Base-by-base conservation (phyloP, 1,140 invertebrate species). In the Nasonia giraulti region DNA sequence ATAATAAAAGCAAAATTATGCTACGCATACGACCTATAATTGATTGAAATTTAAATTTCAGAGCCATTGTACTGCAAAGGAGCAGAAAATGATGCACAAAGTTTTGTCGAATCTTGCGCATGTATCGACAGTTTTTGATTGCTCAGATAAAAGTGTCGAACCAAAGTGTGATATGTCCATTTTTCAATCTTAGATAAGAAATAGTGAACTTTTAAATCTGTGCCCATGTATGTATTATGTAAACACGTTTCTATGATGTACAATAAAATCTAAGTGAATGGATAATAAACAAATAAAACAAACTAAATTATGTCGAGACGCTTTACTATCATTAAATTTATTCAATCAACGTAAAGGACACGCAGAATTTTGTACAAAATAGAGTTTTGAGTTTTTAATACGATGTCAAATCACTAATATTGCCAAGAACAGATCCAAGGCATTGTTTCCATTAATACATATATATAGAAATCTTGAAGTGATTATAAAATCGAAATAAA, bases 91-190 rank as follows among this genome's bases (percentile, higher is more conserved):
- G 31, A 37, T 20, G 8, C 7, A 79, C 2, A 79, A 79, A 79
- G 47, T 79, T 12, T 37, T 79, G 31, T 79, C 77, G 2, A 31
- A 79, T 66, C 12, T 77, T 55, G 27, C n/a, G 12, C n/a, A 77
- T 27, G 10, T 55, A 23, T 55, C 40, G 7, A 50, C 17, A 23
- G n/a, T 11, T 11, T 77, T 77, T 27, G 0, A 55, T 23, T 77
- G 75, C 23, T 11, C 71, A 20, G 14, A 55, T 55, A 75, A 75
- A 27, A 10, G 73, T 44, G 40, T 44, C 40, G 78, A 71, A 17
- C 68, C 3, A 71, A 71, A 71, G 10, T 71, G 68, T 23, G n/a
- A 71, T 71, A 20, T 20, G n/a, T 17, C 62, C 3, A n/a, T n/a
- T 17, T 66, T 66, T 66, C 62, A n/a, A 44, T 1, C 6, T 8